A percentile compares a stretch with the other conserved stretches of the same genome.
Conservation (phyloP, 2,888 invertebrate species). For the Platycnemis pennipes region DNA sequence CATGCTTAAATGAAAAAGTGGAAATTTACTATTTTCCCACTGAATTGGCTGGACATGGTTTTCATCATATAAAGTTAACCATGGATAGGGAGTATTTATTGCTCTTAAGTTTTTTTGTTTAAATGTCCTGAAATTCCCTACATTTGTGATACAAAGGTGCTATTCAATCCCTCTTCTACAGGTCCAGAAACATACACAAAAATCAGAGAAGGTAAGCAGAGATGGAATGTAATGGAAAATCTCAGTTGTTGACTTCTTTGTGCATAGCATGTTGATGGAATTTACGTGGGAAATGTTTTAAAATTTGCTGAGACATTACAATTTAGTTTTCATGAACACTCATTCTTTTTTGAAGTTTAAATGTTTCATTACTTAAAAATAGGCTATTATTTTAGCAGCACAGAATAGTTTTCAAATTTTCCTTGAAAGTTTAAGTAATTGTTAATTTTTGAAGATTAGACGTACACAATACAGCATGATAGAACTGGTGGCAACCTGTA, state of each 20-base stretch:
- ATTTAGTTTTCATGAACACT: conserved; percentile 38
- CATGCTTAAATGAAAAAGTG: background rate
- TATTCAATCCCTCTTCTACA: conserved; percentile 67
- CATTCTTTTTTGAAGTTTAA: background rate
- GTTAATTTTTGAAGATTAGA: background rate
- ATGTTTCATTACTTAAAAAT: background rate
- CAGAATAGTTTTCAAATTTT: background rate
- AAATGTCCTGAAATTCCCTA: conserved; percentile 48
- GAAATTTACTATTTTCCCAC: background rate
- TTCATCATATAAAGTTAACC: background rate
- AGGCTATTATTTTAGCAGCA: background rate
- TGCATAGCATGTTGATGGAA: conserved; percentile 57
- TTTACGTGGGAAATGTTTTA: conserved; percentile 45
- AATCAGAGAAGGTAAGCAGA: conserved; percentile 60
- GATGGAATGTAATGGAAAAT: conserved; percentile 50
- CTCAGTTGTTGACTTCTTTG: conserved; percentile 52
- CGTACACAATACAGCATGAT: background rate
- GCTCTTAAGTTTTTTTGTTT: conserved; percentile 3
- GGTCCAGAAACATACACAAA: conserved; percentile 62
- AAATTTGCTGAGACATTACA: conserved; percentile 8
- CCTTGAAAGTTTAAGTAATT: background rate
- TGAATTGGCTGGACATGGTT: background rate
- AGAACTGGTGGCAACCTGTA: background rate
- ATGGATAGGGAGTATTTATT: background rate
- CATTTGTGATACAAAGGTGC: conserved; percentile 52